These are phyloP conservation scores for Aphelenchoides avenae DNA, from an alignment of 1,140 invertebrate genomes.

Conservation along the genomic window DNA sequence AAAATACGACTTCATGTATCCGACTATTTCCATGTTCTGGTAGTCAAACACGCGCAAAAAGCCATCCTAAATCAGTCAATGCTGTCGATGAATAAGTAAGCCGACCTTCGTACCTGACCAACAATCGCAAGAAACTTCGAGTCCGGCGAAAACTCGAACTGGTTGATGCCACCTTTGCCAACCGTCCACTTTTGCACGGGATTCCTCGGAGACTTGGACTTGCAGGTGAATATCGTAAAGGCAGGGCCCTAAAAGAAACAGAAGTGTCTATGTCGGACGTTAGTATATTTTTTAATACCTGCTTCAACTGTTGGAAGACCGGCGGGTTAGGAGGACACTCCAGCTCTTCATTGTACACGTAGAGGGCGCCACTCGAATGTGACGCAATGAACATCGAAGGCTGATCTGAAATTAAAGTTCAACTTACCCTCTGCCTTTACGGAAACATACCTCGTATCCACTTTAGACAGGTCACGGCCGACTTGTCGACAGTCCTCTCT, in stretches of 20 bases:
- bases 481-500: slow-evolving; percentile 97
- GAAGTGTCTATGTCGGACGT: neutral
- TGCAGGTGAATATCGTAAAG: slow-evolving; percentile 87
- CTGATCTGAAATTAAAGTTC: slow-evolving; percentile 89
- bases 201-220: slow-evolving; percentile 93
- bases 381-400: slow-evolving; percentile 86
- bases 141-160: slow-evolving; percentile 92
- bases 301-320: slow-evolving; percentile 87
- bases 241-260: slow-evolving; percentile 69
- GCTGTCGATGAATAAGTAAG: slow-evolving; percentile 1
- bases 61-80: slow-evolving; percentile 69
- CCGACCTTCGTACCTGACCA: slow-evolving; percentile 33
- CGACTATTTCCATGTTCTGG: slow-evolving; percentile 89
- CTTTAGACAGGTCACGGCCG: slow-evolving; percentile 86
- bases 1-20: slow-evolving; percentile 72
- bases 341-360: slow-evolving; percentile 93
- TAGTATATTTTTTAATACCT: too few relatives aligned
- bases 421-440: slow-evolving; percentile 68
- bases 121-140: slow-evolving; percentile 83
- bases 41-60: slow-evolving; percentile 93
- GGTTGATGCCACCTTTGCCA: slow-evolving; percentile 78
- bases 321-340: slow-evolving; percentile 74
- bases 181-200: slow-evolving; percentile 80
- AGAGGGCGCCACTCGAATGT: slow-evolving; percentile 91
- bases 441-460: slow-evolving; percentile 83